Evolutionary conservation across 2,797 vertebrate genomes (phyloP).

Genomic region (Tauraco hartlaubi): DNA sequence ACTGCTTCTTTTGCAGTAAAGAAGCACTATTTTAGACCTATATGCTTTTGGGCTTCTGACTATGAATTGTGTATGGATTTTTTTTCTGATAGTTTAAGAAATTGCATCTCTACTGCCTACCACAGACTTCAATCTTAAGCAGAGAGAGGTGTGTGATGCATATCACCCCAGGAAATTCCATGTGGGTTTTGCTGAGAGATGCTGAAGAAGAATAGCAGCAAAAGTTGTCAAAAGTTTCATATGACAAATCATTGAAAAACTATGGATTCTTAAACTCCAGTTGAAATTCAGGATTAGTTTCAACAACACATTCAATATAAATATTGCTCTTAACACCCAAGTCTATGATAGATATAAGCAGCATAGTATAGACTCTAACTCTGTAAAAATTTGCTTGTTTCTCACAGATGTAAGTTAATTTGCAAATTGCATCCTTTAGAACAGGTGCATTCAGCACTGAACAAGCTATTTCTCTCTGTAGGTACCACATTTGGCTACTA

Average conservation of each 20-base stretch:
- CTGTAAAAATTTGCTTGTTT: background rate
- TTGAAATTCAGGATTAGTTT: background rate
- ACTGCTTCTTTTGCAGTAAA: background rate
- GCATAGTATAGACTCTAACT: background rate
- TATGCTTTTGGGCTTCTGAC: background rate
- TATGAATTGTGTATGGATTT: background rate
- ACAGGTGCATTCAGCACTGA: background rate
- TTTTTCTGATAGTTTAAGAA: background rate
- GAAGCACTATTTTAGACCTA: background rate
- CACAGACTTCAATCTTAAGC: background rate
- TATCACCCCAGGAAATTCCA: slow-evolving; percentile 4
- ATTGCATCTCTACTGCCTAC: background rate
- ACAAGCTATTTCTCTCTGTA: background rate
- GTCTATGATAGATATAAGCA: background rate
- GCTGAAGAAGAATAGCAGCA: background rate
- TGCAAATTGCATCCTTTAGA: background rate
- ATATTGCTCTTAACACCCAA: background rate
- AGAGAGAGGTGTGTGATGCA: background rate
- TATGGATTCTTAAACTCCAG: background rate
- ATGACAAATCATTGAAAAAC: slow-evolving; percentile 18
- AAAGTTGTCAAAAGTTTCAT: background rate
- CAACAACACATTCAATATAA: background rate
- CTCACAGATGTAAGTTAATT: background rate
- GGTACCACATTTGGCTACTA: background rate
- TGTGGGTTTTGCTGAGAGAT: background rate